phyloP scores from a whole-genome alignment of 2,888 invertebrate species.

The Hypena proboscidalis region DNA sequence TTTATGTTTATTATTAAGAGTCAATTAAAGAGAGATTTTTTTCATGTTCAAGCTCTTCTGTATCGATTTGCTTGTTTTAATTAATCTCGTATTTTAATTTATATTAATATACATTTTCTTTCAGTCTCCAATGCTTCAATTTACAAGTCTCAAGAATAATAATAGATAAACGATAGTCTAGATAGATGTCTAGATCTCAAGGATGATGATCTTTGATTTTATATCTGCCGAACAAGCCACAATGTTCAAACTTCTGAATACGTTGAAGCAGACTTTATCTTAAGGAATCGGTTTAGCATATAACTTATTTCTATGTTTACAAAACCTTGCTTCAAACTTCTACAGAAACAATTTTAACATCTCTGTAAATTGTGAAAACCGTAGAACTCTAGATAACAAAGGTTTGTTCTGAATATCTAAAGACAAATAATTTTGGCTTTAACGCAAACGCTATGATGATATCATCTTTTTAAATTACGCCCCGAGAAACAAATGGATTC shows the following conservation, averaged over 20 bases:
- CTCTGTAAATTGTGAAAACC: conserved; percentile 33
- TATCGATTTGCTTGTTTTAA: no score
- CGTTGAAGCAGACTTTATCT: conserved; percentile 27
- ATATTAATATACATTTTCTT: no score
- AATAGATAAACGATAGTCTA: no score
- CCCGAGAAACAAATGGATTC: conserved; percentile 39
- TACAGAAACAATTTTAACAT: conserved; percentile 45
- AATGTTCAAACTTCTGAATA: not conserved
- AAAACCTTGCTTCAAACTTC: conserved; percentile 18
- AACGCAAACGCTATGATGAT: conserved; percentile 29
- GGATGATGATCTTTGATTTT: no score
- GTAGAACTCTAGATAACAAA: conserved; percentile 44
- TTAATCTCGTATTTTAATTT: no score
- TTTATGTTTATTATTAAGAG: no score
- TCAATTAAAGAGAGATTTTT: no score
- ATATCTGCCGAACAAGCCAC: no score
- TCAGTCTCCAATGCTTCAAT: no score
- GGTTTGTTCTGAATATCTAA: conserved; percentile 43
- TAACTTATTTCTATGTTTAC: not conserved
- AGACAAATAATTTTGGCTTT: conserved; percentile 42
- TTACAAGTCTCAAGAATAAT: no score
- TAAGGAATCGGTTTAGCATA: conserved; percentile 14
- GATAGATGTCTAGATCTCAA: no score
- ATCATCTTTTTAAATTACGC: conserved; percentile 49
- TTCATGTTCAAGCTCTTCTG: no score